Conservation (phyloP, 2,113 vertebrate species). For the Dendropsophus ebraccatus region DNA sequence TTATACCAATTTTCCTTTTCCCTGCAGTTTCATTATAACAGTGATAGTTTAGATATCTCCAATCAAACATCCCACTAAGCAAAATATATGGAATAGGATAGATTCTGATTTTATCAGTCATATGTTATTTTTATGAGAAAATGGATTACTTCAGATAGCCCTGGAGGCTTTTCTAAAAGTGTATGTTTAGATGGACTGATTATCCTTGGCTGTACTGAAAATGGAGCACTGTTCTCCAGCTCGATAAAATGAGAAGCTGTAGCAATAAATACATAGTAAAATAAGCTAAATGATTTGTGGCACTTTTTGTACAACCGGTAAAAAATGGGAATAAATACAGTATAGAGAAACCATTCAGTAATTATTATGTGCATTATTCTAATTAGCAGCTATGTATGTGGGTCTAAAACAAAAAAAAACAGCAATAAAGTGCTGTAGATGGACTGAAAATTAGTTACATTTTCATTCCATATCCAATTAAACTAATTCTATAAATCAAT, state of each 20-base stretch:
- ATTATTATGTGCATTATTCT: not conserved
- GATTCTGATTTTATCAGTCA: slow-evolving; percentile 38
- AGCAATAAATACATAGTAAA: slow-evolving; percentile 12
- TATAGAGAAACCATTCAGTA: slow-evolving; percentile 8
- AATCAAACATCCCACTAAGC: slow-evolving; percentile 38
- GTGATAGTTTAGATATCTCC: slow-evolving; percentile 36
- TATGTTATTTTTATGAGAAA: slow-evolving; percentile 45
- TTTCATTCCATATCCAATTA: not conserved
- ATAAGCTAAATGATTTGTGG: slow-evolving; percentile 12
- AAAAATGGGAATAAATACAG: too few relatives aligned
- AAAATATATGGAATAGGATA: slow-evolving; percentile 42
- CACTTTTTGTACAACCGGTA: slow-evolving; percentile 1
- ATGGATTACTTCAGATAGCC: slow-evolving; percentile 42
- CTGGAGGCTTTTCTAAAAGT: slow-evolving; percentile 23
- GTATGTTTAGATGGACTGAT: slow-evolving; percentile 33
- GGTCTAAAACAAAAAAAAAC: not conserved
- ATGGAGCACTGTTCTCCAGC: not conserved
- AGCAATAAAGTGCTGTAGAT: not conserved
- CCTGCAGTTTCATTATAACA: slow-evolving; percentile 28
- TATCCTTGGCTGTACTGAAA: slow-evolving; percentile 13
- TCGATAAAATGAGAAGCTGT: not conserved
- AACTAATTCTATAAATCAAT: not conserved
- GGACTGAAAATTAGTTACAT: not conserved
- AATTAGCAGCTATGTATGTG: slow-evolving; percentile 4
- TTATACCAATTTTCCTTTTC: slow-evolving; percentile 11